These are phyloP conservation scores for Rhinichthys osculus DNA, from an alignment of 2,797 vertebrate species.

Conservation along the genomic window DNA sequence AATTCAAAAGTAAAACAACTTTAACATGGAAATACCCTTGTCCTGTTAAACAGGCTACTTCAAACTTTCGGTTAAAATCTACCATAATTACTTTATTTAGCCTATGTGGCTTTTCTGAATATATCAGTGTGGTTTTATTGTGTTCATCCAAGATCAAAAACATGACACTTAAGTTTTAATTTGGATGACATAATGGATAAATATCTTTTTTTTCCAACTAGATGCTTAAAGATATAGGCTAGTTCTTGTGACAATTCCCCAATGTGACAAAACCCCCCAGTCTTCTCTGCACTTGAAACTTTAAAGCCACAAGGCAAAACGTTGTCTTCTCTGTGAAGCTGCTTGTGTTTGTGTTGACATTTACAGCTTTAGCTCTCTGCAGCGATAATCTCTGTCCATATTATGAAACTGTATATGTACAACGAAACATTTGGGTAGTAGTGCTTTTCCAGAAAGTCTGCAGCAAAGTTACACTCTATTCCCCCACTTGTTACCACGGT, in stretches of 20 bases:
- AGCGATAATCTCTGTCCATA: neutral
- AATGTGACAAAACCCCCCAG: neutral
- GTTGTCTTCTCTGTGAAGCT: neutral
- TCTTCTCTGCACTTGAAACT: neutral
- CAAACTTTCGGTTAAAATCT: neutral
- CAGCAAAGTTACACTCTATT: neutral
- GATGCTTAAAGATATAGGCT: neutral
- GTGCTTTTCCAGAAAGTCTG: neutral
- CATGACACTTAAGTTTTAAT: neutral
- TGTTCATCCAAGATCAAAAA: neutral
- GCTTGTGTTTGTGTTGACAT: slow-evolving; percentile 1
- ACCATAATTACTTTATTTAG: neutral
- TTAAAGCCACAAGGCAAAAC: neutral
- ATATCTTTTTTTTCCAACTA: neutral
- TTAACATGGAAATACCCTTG: neutral
- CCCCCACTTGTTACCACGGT: slow-evolving; percentile 1
- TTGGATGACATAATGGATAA: neutral
- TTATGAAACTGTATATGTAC: neutral
- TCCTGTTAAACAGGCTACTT: neutral
- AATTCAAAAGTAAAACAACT: neutral
- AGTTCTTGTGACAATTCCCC: neutral
- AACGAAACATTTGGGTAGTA: neutral
- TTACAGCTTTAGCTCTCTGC: neutral
- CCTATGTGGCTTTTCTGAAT: neutral
- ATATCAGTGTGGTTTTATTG: neutral